Evolutionary conservation across 2,113 vertebrate genomes (phyloP).

Genomic region (Amazona vittata): DNA sequence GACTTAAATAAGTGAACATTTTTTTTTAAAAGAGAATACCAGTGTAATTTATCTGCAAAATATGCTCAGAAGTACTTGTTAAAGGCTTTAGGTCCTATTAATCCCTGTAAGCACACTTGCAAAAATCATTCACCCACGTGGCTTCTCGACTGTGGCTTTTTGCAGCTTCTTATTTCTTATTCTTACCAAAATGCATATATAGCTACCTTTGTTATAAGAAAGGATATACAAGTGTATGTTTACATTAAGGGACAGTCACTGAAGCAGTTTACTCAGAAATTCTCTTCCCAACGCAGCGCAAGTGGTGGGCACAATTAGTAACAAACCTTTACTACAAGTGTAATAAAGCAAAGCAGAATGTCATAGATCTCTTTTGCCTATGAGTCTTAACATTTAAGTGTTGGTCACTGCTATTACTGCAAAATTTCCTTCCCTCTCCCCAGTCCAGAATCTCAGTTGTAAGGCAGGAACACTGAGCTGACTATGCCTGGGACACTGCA

Average conservation of each 20-base stretch:
- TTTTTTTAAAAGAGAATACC: not conserved
- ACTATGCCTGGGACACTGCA: not conserved
- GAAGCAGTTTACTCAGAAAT: not conserved
- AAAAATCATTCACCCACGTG: not conserved
- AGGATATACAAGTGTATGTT: not conserved
- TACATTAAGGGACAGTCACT: not conserved
- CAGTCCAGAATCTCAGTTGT: not conserved
- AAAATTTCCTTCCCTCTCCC: not conserved
- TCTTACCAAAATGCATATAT: not conserved
- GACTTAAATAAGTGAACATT: not conserved
- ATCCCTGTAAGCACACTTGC: not conserved
- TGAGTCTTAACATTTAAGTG: not conserved
- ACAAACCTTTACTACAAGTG: not conserved
- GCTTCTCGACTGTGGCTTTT: not conserved
- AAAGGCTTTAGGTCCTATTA: not conserved
- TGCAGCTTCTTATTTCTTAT: not conserved
- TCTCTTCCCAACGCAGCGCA: not conserved
- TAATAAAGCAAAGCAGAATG: not conserved
- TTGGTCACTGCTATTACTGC: not conserved
- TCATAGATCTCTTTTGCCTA: not conserved
- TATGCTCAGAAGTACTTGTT: not conserved
- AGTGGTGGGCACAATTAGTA: not conserved
- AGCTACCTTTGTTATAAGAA: not conserved
- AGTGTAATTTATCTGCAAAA: not conserved
- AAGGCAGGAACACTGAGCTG: not conserved